These are phyloP conservation scores for Tipula lateralis DNA, from an alignment of 2,888 invertebrate genomes.

Conservation along the genomic window DNA sequence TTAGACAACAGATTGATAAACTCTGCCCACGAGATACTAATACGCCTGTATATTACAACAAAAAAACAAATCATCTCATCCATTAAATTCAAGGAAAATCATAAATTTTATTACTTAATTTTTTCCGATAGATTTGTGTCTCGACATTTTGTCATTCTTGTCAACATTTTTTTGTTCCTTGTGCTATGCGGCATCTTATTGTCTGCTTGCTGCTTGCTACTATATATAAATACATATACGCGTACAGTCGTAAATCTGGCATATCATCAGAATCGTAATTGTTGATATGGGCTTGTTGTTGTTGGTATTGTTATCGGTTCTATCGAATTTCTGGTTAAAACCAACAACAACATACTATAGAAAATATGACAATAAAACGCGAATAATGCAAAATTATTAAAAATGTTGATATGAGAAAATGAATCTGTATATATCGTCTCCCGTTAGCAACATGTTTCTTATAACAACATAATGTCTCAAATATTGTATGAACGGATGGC, in stretches of 20 bases:
- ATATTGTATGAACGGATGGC: not conserved
- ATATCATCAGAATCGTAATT: slow-evolving; percentile 1
- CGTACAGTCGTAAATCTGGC: not conserved
- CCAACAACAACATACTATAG: not conserved
- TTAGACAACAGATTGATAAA: no score
- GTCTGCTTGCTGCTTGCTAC: not conserved
- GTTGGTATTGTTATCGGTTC: not conserved
- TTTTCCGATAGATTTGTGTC: not conserved
- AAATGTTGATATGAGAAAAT: not conserved
- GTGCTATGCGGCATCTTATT: not conserved
- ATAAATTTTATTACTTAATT: not conserved
- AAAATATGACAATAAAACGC: not conserved
- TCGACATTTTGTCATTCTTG: not conserved
- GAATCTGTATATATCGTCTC: not conserved
- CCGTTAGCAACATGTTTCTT: not conserved
- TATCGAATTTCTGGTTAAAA: not conserved
- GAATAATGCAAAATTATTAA: not conserved
- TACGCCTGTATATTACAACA: not conserved
- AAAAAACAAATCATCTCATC: not conserved
- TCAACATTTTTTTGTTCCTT: not conserved
- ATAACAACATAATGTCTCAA: not conserved
- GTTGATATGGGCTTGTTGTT: not conserved
- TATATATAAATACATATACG: not conserved
- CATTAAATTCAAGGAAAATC: not conserved
- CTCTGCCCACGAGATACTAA: not conserved